These are phyloP conservation scores for Tetramorium bicarinatum DNA, from an alignment of 2,888 invertebrate species.

Conservation along the genomic window DNA sequence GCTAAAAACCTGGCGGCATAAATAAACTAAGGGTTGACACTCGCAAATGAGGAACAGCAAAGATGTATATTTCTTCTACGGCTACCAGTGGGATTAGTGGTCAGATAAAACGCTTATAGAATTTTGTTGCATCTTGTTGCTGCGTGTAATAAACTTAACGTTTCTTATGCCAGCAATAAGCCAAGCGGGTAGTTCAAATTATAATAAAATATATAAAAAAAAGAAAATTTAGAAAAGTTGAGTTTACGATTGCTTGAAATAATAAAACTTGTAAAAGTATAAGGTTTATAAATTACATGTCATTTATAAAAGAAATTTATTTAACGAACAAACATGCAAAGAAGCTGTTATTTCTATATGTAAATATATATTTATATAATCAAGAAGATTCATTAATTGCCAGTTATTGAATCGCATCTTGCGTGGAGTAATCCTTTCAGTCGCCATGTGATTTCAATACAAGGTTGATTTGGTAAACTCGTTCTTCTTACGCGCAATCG, in stretches of 20 bases:
- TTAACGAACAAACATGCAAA: not conserved
- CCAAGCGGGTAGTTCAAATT: not conserved
- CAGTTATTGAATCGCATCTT: not conserved
- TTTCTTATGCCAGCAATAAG: constrained; percentile 1
- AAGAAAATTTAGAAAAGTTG: not conserved
- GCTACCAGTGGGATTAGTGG: constrained; percentile 31
- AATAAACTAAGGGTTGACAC: constrained; percentile 69
- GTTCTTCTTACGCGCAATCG: constrained; percentile 68
- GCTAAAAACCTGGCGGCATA: constrained; percentile 67
- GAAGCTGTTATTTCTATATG: not conserved
- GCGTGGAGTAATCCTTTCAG: not conserved
- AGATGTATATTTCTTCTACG: constrained; percentile 47
- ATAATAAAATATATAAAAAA: not conserved
- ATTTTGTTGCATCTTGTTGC: constrained; percentile 24
- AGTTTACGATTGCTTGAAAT: not conserved
- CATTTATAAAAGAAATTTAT: not conserved
- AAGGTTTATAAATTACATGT: not conserved
- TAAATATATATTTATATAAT: not conserved
- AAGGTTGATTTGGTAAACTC: constrained; percentile 50
- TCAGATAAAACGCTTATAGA: constrained; percentile 29
- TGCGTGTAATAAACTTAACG: constrained; percentile 19
- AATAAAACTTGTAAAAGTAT: not conserved
- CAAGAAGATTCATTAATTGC: not conserved
- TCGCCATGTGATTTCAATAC: not conserved
- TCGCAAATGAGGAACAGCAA: constrained; percentile 67